Evolutionary conservation across 2,113 vertebrate species (phyloP), one percentile per base, ranked within the genome.

Genomic region (Otis tarda): DNA sequence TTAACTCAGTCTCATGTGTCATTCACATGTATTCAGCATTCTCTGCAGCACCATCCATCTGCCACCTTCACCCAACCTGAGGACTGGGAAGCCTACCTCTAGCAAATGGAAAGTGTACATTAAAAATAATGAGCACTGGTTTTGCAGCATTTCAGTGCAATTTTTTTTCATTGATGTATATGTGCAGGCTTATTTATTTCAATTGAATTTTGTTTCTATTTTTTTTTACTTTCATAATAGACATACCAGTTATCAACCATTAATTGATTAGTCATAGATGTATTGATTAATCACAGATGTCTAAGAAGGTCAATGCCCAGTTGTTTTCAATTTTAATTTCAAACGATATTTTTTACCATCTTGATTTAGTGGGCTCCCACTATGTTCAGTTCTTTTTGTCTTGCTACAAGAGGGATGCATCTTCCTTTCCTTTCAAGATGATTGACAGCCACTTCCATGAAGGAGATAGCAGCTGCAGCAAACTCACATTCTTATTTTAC

Each of bases 121-220:
- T 94, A 94, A 95, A 92, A 96, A 87, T 94, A 94, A 97, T 30
- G n/a, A 95, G 77, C 12, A 35, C 16, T 83, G 57, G 14, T 65
- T 95, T 84, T 84, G 18, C 45, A 85, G 31, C 10, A 74, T 84
- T 92, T 41, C 45, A 53, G 37, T 65, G 35, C 15, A 64, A 22
- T 63, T 52, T 63, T 52, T 33, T 84, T 84, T 61, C 50, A 63
- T 43, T 83, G 78, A 88, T 76, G 9, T 57, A 5, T 69, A 33
- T 52, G 12, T 47, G 16, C 12, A 74, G 17, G 16, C 14, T 74
- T 94, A 69, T 76, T 93, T 92, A 49, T 91, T 94, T 78, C 41
- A 50, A 41, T 8, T 65, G 14, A 52, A 53, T 93, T 76, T 90
- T 69, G 3, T 71, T 93, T 79, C 57, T 76, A 25, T 30, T 45